phyloP scores from a whole-genome alignment of 2,888 invertebrate species.

The Villa cingulata region DNA sequence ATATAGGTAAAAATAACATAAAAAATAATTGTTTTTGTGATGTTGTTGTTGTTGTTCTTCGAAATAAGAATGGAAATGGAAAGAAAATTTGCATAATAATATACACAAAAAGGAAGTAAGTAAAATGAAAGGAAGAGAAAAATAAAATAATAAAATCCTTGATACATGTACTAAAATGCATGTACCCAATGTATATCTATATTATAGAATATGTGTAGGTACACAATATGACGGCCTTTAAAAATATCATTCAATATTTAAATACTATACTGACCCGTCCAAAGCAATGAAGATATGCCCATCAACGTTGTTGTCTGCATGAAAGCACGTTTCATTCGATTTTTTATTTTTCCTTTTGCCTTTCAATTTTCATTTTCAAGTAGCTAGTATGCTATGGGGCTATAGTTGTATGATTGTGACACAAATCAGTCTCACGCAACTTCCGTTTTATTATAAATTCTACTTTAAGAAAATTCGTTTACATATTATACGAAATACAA shows the following conservation, averaged over 20 bases:
- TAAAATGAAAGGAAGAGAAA: background rate
- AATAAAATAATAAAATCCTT: background rate
- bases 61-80: background rate
- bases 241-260: too few relatives aligned
- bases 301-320: background rate
- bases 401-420: background rate
- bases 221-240: background rate
- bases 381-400: too few relatives aligned
- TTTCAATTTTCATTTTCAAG: background rate
- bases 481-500: too few relatives aligned
- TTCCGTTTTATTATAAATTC: background rate
- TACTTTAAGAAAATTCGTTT: too few relatives aligned
- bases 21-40: too few relatives aligned
- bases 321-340: background rate
- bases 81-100: background rate
- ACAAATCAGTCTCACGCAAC: background rate
- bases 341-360: background rate
- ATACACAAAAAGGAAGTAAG: background rate
- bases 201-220: background rate
- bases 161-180: too few relatives aligned
- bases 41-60: too few relatives aligned
- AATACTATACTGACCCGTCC: background rate
- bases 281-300: background rate
- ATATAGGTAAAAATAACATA: too few relatives aligned
- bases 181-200: too few relatives aligned